Conservation (phyloP, 2,888 invertebrate species). For the Phortica magna region DNA sequence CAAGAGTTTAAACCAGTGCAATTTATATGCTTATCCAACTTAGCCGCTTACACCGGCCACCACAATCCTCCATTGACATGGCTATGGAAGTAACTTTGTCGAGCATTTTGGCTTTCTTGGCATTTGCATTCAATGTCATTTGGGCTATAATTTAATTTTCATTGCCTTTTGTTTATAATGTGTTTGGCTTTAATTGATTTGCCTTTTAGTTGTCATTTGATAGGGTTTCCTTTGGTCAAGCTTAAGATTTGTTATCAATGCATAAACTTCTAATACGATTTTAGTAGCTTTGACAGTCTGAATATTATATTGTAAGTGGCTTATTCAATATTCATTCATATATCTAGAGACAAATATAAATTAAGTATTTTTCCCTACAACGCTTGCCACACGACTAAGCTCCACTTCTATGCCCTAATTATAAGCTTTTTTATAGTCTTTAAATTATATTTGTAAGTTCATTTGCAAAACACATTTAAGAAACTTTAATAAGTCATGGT, state of each 20-base stretch:
- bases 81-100: background rate
- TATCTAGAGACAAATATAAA: background rate
- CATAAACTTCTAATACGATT: background rate
- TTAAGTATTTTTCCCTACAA: no score
- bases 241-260: background rate
- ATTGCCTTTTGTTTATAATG: conserved; percentile 55
- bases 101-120: conserved; percentile 21
- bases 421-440: no score
- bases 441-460: no score
- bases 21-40: conserved; percentile 51
- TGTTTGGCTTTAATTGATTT: conserved; percentile 60
- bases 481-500: no score
- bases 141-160: conserved; percentile 53
- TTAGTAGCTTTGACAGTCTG: background rate
- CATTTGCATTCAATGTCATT: conserved; percentile 47
- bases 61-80: background rate
- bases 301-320: background rate
- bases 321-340: background rate
- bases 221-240: background rate
- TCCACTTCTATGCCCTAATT: no score
- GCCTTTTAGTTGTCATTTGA: background rate
- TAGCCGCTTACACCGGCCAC: conserved; percentile 1
- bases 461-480: no score
- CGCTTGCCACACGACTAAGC: no score
- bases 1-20: background rate